A percentile compares a stretch with the other conserved stretches of the same genome.
phyloP scores from a whole-genome alignment of 2,888 invertebrate species.

The Tolmerus cingulatus region DNA sequence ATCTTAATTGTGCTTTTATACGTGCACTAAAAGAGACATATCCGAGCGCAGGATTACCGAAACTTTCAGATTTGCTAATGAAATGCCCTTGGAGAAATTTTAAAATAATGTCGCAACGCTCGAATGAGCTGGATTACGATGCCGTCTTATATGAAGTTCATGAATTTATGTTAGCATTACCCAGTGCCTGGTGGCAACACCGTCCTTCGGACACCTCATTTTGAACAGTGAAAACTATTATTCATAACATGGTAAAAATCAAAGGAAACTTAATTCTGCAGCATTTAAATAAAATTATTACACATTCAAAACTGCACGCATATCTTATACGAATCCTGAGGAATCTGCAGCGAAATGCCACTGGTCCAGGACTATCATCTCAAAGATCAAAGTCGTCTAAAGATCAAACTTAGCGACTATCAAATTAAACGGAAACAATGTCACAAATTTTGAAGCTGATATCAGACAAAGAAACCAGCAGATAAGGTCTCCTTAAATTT shows the following conservation, averaged over 20 bases:
- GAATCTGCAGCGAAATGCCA: slow-evolving; percentile 68
- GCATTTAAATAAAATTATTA: slow-evolving; percentile 79
- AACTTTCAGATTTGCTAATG: slow-evolving; percentile 84
- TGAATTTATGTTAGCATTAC: slow-evolving; percentile 87
- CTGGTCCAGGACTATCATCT: slow-evolving; percentile 61
- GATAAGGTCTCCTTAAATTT: slow-evolving; percentile 73
- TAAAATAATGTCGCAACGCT: slow-evolving; percentile 83
- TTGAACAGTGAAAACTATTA: slow-evolving; percentile 90
- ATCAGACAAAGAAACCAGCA: slow-evolving; percentile 85
- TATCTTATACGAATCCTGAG: slow-evolving; percentile 85
- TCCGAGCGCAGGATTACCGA: slow-evolving; percentile 71
- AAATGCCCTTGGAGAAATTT: slow-evolving; percentile 96
- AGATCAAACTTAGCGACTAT: slow-evolving; percentile 57
- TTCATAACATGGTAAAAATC: slow-evolving; percentile 89
- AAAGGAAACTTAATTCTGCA: slow-evolving; percentile 83
- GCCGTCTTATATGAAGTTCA: slow-evolving; percentile 84
- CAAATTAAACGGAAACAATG: slow-evolving; percentile 78
- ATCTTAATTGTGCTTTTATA: slow-evolving; percentile 81
- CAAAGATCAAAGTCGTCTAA: slow-evolving; percentile 58
- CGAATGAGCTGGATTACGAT: slow-evolving; percentile 78
- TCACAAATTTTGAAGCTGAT: slow-evolving; percentile 91
- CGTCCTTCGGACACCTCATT: slow-evolving; percentile 85
- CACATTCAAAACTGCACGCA: slow-evolving; percentile 83
- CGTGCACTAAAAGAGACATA: slow-evolving; percentile 88
- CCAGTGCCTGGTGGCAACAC: slow-evolving; percentile 86